Base-by-base conservation (phyloP, 2,888 invertebrate genomes). In the Pristionchus mayeri region DNA sequence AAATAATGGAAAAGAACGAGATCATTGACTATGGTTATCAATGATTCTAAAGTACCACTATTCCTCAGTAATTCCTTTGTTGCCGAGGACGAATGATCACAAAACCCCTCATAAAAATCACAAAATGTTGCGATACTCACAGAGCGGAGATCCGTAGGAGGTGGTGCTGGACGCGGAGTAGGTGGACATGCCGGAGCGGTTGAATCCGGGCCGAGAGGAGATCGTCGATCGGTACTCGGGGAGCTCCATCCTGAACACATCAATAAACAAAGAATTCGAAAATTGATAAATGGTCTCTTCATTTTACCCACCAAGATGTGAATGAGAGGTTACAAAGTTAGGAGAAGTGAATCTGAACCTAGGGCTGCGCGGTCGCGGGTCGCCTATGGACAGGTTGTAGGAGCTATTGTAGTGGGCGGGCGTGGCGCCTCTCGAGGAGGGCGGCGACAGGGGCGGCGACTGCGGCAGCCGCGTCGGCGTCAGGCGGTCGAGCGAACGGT, bases 171-270 rank as follows among this genome's bases (percentile, higher is more conserved):
- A 85, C 50, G 87, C 86, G 52, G 87, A 86, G 63, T 86, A 82
- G 63, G 86, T 86, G 0, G 52, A 52, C 37, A 71, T 52, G 52
- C 87, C 84, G 13, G 87, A 79, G 24, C 90, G 86, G 85, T 88
- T 88, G 88, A 90, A 92, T 44, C 87, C 88, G 34, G 89, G 91
- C 30, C 92, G 89, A 27, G 91, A 87, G 76, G 89, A 87, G 63
- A 90, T 90, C 24, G 88, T 87, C 84, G 88, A 88, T 40, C 86
- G 87, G 85, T 89, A 90, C 80, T 89, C 89, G 30, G 50, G 50
- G n/a, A 84, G 40, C 44, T 67, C 83, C 84, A 84, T 84, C 48
- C 57, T 79, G 78, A 67, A 67, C 37, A 24, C n/a, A 75, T 0
- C n/a, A 24, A 18, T 37, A 30, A 52, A 52, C n/a, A n/a, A n/a